Evolutionary conservation across 92 coral and sea anemone genomes (phyloP).

Genomic region (Parazoanthus swiftii): DNA sequence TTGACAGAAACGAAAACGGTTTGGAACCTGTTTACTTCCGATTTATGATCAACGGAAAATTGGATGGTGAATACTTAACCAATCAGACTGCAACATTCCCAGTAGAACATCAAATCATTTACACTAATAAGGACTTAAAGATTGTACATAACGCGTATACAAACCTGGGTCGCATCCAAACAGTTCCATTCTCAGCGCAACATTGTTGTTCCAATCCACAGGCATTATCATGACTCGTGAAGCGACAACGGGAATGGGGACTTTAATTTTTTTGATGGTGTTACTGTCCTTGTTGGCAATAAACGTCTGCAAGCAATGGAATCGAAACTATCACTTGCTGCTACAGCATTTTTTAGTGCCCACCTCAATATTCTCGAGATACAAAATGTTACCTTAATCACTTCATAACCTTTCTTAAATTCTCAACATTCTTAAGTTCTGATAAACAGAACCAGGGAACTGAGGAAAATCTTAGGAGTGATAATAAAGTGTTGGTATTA

Average conservation of each 20-base stretch:
- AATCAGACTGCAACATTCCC: too few relatives aligned
- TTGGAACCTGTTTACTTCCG: too few relatives aligned
- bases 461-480: too few relatives aligned
- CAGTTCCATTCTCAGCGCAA: constrained; percentile 75
- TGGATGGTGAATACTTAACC: too few relatives aligned
- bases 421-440: background rate
- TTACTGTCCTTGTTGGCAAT: constrained; percentile 64
- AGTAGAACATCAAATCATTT: too few relatives aligned
- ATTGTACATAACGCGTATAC: background rate
- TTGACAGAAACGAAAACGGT: too few relatives aligned
- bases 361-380: background rate
- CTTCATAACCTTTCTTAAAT: background rate
- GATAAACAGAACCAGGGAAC: background rate
- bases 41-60: background rate
- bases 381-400: background rate
- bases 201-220: constrained; percentile 54
- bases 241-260: constrained; percentile 72
- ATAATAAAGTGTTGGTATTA: too few relatives aligned
- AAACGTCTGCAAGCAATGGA: constrained; percentile 46
- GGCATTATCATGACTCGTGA: constrained; percentile 55
- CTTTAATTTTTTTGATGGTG: constrained; percentile 46
- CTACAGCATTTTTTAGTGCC: too few relatives aligned
- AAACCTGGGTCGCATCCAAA: constrained; percentile 81
- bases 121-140: too few relatives aligned
- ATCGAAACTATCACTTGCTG: background rate